These are phyloP conservation scores for Nicator chloris DNA, from an alignment of 2,113 vertebrate species.

Conservation along the genomic window DNA sequence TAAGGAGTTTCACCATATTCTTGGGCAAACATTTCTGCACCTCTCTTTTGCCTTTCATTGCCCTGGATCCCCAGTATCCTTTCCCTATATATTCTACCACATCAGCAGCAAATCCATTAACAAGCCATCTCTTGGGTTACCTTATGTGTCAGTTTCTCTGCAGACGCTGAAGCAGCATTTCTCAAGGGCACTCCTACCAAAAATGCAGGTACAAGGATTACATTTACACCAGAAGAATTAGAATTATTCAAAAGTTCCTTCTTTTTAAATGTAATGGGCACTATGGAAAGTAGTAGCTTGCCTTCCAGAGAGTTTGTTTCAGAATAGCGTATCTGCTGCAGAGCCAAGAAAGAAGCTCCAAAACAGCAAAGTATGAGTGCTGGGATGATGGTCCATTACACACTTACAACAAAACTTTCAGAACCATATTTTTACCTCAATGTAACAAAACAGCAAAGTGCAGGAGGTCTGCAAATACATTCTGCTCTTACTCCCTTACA, in stretches of 20 bases:
- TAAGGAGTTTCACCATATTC: not conserved
- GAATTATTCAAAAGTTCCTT: not conserved
- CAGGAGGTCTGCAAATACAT: not conserved
- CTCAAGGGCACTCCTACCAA: not conserved
- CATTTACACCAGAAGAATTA: not conserved
- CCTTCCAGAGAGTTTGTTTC: not conserved
- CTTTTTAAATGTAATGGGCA: not conserved
- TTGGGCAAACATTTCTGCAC: not conserved
- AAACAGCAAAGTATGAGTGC: not conserved
- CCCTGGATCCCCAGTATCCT: not conserved
- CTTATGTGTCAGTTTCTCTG: not conserved
- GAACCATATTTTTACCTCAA: not conserved
- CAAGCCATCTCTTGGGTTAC: not conserved
- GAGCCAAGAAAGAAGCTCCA: not conserved
- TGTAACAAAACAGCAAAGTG: not conserved
- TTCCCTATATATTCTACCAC: not conserved
- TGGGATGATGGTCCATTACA: not conserved
- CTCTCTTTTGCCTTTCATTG: not conserved
- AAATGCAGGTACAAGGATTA: not conserved
- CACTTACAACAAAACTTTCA: not conserved
- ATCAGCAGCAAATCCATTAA: slow-evolving; percentile 24
- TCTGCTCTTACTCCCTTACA: not conserved
- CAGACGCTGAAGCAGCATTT: not conserved
- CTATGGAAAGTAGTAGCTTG: not conserved
- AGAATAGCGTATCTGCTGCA: not conserved